Evolutionary conservation across 2,113 vertebrate species (phyloP), one percentile per base, ranked within the genome.

Genomic region (Vimba vimba): DNA sequence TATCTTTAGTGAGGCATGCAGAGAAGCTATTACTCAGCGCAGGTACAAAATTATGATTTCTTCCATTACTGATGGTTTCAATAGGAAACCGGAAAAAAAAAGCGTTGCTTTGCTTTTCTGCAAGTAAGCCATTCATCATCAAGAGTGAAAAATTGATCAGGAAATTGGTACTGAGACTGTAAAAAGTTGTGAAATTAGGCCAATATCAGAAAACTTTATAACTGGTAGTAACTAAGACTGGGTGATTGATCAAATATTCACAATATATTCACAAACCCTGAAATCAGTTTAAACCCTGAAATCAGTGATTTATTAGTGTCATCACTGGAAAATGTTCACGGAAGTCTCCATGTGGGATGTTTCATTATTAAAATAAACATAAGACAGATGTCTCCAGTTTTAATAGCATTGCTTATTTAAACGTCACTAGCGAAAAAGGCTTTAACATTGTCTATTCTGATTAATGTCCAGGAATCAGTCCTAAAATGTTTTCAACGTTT

Each of bases 1-100:
- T 86, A 86, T 78, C 66, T 84, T 81, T 87, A 62, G 45, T 78
- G 69, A 79, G 64, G 75, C 85, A 66, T 82, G 73, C 8, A 68
- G 60, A 39, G 23, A 76, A 83, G 78, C 45, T 71, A 71, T 83
- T 86, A 82, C 81, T 76, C 59, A 43, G n/a, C 2, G 59, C 50
- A 30, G 79, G 60, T 45, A 62, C 55, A 84, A 83, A 52, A 52
- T 78, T 75, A 80, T 79, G 43, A 87, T 62, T 71, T 71, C 10
- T 71, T 50, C 45, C n/a, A 17, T 79, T 79, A 75, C 66, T 83
- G 82, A 86, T 86, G 66, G 73, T 30, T 52, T 77, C 52, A 87
- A 83, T 43, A 64, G 50, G 43, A 75, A 45, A 59, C 36, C 30
- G 43, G 25, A 77, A 62, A 86, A 30, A 27, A 27, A 36, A 9